Evolutionary conservation across 2,113 vertebrate genomes (phyloP).

Genomic region (Anas platyrhynchos): DNA sequence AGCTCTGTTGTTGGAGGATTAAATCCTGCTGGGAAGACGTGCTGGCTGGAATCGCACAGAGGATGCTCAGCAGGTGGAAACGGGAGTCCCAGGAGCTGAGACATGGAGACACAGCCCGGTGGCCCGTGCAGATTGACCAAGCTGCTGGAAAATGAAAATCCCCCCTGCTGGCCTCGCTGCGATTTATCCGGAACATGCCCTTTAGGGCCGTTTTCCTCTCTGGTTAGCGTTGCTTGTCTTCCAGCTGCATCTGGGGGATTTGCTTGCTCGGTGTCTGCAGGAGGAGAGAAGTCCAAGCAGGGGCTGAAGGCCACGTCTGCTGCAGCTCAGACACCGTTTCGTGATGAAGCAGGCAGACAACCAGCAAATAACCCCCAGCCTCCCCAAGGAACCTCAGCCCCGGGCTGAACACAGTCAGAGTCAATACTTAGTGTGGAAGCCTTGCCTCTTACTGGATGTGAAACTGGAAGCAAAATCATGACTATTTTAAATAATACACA

Average conservation of each 20-base stretch:
- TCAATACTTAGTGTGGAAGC: background rate
- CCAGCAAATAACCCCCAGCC: background rate
- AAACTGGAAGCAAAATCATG: rapidly evolving
- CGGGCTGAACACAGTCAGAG: background rate
- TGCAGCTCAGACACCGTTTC: background rate
- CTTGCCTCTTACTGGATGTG: background rate
- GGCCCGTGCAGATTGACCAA: background rate
- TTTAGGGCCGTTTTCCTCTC: background rate
- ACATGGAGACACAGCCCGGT: rapidly evolving
- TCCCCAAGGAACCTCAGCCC: background rate
- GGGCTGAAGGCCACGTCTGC: background rate
- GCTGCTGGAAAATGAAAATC: background rate
- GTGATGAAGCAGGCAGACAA: background rate
- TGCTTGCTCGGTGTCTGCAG: background rate
- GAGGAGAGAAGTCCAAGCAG: background rate
- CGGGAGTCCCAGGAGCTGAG: background rate
- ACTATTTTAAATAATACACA: rapidly evolving
- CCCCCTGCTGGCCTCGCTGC: background rate
- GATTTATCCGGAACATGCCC: background rate
- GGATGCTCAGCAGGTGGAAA: background rate
- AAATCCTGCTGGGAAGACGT: background rate
- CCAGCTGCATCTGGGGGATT: background rate
- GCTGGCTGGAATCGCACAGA: background rate
- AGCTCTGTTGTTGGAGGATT: background rate
- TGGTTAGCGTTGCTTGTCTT: background rate